Percentiles rank a stretch among this genome's conserved stretches.
Evolutionary conservation across 2,888 invertebrate species (phyloP).

Genomic region (Nemapogon koenigi): DNA sequence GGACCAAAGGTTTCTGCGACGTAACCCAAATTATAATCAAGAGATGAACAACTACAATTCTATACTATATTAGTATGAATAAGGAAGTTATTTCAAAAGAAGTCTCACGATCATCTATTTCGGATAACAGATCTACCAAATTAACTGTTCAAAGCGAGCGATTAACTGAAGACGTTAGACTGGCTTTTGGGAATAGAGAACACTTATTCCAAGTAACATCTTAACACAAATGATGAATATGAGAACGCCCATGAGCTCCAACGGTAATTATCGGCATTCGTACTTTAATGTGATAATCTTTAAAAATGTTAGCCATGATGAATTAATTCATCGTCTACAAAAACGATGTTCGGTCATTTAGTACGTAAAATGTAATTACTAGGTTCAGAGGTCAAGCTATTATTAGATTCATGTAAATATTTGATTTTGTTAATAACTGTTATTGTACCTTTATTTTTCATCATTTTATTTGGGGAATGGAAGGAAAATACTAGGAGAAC

Average conservation of each 20-base stretch:
- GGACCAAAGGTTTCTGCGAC: no score
- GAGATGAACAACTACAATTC: not conserved
- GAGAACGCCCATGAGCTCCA: slow-evolving; percentile 49
- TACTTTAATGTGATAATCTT: slow-evolving; percentile 48
- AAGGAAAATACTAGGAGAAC: no score
- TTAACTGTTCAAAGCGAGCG: slow-evolving; percentile 38
- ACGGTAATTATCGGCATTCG: slow-evolving; percentile 17
- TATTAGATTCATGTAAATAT: slow-evolving; percentile 1
- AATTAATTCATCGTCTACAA: slow-evolving; percentile 42
- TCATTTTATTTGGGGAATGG: no score
- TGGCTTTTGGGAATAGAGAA: slow-evolving; percentile 17
- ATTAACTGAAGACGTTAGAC: slow-evolving; percentile 28
- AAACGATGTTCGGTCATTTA: slow-evolving; percentile 15
- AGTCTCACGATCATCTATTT: slow-evolving; percentile 43
- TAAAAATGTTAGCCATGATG: slow-evolving; percentile 46
- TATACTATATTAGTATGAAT: slow-evolving; percentile 1
- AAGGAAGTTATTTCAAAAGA: slow-evolving; percentile 19
- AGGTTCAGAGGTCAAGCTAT: slow-evolving; percentile 5
- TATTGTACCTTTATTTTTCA: no score
- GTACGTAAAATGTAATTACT: slow-evolving; percentile 12
- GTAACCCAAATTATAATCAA: no score
- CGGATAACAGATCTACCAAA: slow-evolving; percentile 42
- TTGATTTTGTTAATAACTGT: not conserved
- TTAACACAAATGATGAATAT: slow-evolving; percentile 57
- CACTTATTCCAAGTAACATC: slow-evolving; percentile 48